Evolutionary conservation across 1,140 invertebrate species (phyloP), one percentile per base, ranked within the genome.

Genomic region (Cotesia chilonis): DNA sequence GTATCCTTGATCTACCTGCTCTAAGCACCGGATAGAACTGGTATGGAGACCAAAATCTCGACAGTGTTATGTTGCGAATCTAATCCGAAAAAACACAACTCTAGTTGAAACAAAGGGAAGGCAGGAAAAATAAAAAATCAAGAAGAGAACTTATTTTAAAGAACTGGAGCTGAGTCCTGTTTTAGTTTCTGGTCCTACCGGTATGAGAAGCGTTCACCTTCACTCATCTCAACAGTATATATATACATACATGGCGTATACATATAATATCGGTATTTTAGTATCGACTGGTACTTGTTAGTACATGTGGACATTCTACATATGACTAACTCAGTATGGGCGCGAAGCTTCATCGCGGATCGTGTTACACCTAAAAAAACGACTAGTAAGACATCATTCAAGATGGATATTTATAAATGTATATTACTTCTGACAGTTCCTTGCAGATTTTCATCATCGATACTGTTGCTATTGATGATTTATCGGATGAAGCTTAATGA

Each of bases 291-390:
- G 7, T 14, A n/a, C 68, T 57, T 28, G 28, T 28, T 28, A 28
- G 28, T 28, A 28, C 28, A 28, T 28, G 28, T 28, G 2, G 28
- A 28, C 28, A 28, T 3, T 28, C 2, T 28, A 28, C 28, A 28
- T 28, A 28, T 28, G 28, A 28, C 28, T 28, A 28, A 28, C 28
- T 28, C 28, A 28, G 28, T 28, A 28, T 28, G 28, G 52, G 70
- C 52, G 70, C 63, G 51, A 71, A 66, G 70, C 65, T 71, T 52
- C 52, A 14, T 66, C 70, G 70, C 36, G 38, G 63, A 71, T 71
- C 52, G 63, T 71, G 63, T 71, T 71, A 38, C 70, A 66, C 3
- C 6, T 17, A 20, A 20, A 68, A 55, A 55, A 68, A 68, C 41
- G 10, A 47, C 41, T 36, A 9, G 28, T 14, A 17, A 55, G 5